Evolutionary conservation across 2,888 invertebrate genomes (phyloP), one percentile per base, ranked within the genome.

Genomic region (Tiphia femorata): DNA sequence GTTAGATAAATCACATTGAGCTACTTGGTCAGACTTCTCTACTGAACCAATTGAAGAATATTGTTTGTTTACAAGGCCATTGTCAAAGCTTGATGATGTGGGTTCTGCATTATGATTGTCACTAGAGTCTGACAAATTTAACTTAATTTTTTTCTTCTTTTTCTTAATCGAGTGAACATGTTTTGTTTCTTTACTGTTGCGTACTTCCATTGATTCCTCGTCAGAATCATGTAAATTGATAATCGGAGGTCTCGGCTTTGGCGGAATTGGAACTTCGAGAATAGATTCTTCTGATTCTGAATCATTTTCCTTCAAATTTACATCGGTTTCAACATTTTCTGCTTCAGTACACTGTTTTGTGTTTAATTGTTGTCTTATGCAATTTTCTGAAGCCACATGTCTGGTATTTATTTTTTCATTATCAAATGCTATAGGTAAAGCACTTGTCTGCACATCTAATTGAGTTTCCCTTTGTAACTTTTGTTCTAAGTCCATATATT

Each of bases 241-340:
- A 10, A 81, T 17, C 7, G 64, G 73, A 16, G 83, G 83, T 12
- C 58, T 42, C 7, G 80, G 77, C 58, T 81, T 83, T 2, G 80
- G 81, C 2, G 82, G 78, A 19, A 82, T 64, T 7, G 83, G 83
- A 37, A 83, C 75, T 66, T 83, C 83, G 19, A 72, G 70, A 53
- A 82, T 79, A 1, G 83, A 83, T 23, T 73, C 73, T 12, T 78
- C 75, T 0, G 79, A 79, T 17, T 77, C 76, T 1, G 73, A 76
- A 14, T 53, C 58, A 2, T 50, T 48, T 0, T 61, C 60, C 0
- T 49, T 40, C 1, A 44, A n/a, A 2, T 17, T 46, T 10, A n/a
- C n/a, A n/a, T n/a, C n/a, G n/a, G n/a, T n/a, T n/a, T n/a, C n/a
- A n/a, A n/a, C n/a, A n/a, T n/a, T n/a, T n/a, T n/a, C n/a, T n/a